Evolutionary conservation across 2,888 invertebrate species (phyloP), one percentile per base, ranked within the genome.

Genomic region (Melanostoma mellinum): DNA sequence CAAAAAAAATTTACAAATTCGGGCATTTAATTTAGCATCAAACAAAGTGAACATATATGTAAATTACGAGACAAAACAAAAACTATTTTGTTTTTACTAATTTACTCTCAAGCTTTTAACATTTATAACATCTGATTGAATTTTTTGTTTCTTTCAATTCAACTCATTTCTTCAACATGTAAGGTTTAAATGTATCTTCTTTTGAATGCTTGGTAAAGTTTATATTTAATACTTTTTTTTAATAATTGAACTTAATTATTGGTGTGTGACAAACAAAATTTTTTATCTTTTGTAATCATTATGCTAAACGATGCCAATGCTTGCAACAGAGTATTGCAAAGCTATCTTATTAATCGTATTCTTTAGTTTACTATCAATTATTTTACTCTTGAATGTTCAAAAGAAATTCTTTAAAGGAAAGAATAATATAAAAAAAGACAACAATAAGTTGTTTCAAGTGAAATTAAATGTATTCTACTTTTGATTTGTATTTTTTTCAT

Each of bases 401-500:
- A 50, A 36, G 10, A 38, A 9, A 50, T 60, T 4, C 36, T 50
- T 65, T 33, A 52, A 6, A 35, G 38, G 46, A 35, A 6, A 48
- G 61, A 61, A 50, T 53, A 46, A 36, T 50, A 35, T 48, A 32
- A 20, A 63, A 68, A 69, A 69, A 44, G 20, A 76, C 65, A 76
- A 78, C 58, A 53, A 50, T 55, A 30, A 5, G 3, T 32, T 40
- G 30, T 35, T 60, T 74, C 50, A 68, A 50, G 36, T 61, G 46
- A 44, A 78, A 32, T 6, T 33, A 44, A 30, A 40, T 42, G 4
- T 60, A 58, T 50, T 56, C 74, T 69, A 63, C 68, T 77, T 82
- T 48, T 56, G 38, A 61, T 76, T 76, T 61, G 72, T 77, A 72
- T 73, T 78, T 61, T 71, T 84, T 74, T 78, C 84, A 69, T 73